Conservation (phyloP, 2,113 vertebrate species). For the Calidris pygmaea region DNA sequence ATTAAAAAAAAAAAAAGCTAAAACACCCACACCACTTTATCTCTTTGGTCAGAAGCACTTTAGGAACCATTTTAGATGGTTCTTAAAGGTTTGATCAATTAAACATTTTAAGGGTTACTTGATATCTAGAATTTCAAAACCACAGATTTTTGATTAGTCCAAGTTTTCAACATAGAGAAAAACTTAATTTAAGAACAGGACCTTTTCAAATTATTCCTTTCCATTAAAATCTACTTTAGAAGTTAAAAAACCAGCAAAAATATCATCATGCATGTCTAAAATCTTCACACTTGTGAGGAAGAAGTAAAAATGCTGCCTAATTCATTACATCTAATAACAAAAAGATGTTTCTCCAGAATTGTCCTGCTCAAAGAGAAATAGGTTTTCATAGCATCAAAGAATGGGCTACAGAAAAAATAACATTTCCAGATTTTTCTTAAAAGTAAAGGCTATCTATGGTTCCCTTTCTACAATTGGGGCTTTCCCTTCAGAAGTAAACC, state of each 20-base stretch:
- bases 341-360: not conserved
- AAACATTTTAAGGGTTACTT: not conserved
- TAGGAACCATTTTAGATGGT: not conserved
- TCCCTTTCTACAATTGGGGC: not conserved
- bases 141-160: not conserved
- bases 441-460: not conserved
- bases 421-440: not conserved
- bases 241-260: not conserved
- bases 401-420: not conserved
- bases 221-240: not conserved
- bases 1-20: not conserved
- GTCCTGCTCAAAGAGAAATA: not conserved
- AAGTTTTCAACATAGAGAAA: not conserved
- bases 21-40: not conserved
- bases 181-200: not conserved
- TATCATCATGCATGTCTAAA: rapidly evolving
- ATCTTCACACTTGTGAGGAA: not conserved
- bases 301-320: not conserved
- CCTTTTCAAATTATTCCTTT: not conserved
- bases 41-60: not conserved
- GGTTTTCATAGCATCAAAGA: not conserved
- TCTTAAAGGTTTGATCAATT: not conserved
- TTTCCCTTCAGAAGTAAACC: not conserved
- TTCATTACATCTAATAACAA: not conserved
- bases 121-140: not conserved